Evolutionary conservation across 1,140 invertebrate species (phyloP), one percentile per base, ranked within the genome.

Genomic region (Geopemphigus sp.): DNA sequence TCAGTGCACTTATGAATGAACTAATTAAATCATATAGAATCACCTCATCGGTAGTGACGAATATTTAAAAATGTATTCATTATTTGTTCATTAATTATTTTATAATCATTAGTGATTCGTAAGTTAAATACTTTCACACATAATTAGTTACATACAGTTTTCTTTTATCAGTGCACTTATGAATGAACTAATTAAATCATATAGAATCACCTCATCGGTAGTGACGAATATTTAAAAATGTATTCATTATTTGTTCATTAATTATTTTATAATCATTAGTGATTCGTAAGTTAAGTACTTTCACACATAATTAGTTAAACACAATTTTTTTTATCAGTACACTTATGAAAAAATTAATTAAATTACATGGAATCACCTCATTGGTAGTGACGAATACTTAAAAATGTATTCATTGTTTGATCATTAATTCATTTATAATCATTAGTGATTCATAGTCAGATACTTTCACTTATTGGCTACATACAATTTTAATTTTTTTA

Each of bases 11-110:
- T 1, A 19, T 12, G 10, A 64, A 29, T 61, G 14, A 15, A 29
- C 1, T 15, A 17, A 29, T 61, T 61, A 63, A 39, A 39, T 39
- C 17, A 0, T 63, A 19, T 32, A 26, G 2, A 63, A 63, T 56
- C 24, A 72, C 68, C 24, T 56, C 50, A 72, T 54, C 0, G 68
- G 68, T 72, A 72, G 68, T 72, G 68, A 72, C 50, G 19, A 73
- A 54, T 54, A 39, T 11, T 26, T 19, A 47, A n/a, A 5, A 6
- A 19, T 72, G 8, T 15, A 72, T 29, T 72, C 68, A 53, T 29
- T 53, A 26, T 0, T 50, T 50, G 24, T 70, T 70, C 47, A 70
- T 50, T 70, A 10, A 17, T 50, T 8, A 47, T 22, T 24, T 24
- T 15, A 15, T 68, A 50, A 61, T 29, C 50, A 72, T 72, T 26